Evolutionary conservation across 1,140 invertebrate species (phyloP).

Genomic region (Zaprionus gabonicus): DNA sequence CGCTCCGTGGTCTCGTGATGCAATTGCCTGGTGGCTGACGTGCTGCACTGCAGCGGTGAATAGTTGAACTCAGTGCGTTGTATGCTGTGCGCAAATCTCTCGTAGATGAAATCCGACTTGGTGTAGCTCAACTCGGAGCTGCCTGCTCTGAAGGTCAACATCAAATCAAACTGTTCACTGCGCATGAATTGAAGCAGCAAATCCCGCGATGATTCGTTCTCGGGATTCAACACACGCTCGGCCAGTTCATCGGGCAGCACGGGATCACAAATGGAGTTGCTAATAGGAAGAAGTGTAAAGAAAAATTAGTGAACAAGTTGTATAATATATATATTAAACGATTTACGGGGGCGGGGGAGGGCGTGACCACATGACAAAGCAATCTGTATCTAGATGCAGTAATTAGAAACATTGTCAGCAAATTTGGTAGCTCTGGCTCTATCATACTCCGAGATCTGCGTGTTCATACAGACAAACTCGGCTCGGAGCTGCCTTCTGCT

Average conservation of each 20-base stretch:
- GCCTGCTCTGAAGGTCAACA: constrained; percentile 75
- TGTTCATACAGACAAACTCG: too few species aligned
- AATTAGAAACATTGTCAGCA: too few species aligned
- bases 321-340: too few species aligned
- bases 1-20: constrained; percentile 65
- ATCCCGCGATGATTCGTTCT: constrained; percentile 58
- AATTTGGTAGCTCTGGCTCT: too few species aligned
- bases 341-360: too few species aligned
- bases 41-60: constrained; percentile 68
- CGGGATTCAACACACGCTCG: constrained; percentile 71
- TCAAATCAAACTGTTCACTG: constrained; percentile 73
- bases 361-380: too few species aligned
- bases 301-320: too few species aligned
- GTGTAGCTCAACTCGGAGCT: constrained; percentile 70
- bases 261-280: constrained; percentile 77
- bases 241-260: constrained; percentile 73
- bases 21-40: constrained; percentile 55
- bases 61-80: constrained; percentile 74
- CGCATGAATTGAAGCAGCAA: constrained; percentile 72
- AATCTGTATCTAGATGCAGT: too few species aligned
- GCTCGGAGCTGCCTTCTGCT: too few species aligned
- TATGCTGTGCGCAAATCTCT: constrained; percentile 73
- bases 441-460: too few species aligned
- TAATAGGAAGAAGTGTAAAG: constrained; percentile 13
- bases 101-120: constrained; percentile 63